Evolutionary conservation across 2,113 vertebrate species (phyloP).

Genomic region (Gila orcuttii): DNA sequence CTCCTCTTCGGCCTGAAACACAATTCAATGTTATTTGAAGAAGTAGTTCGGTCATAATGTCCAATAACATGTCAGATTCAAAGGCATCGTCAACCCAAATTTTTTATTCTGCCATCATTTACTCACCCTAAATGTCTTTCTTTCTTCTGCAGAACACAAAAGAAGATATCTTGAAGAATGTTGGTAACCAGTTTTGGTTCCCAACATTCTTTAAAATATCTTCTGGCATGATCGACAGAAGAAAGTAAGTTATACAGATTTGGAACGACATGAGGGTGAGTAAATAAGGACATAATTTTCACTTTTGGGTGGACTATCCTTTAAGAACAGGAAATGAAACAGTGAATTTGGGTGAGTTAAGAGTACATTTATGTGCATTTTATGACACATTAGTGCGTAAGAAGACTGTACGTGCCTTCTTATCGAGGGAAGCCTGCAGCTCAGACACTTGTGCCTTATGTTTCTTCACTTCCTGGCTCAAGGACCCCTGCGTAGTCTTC

Average conservation of each 20-base stretch:
- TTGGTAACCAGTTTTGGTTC: neutral
- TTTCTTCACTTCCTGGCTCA: conserved; percentile 82
- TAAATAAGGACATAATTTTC: neutral
- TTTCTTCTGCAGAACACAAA: neutral
- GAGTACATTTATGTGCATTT: neutral
- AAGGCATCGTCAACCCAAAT: neutral
- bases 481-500: conserved; percentile 78
- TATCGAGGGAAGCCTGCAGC: conserved; percentile 70
- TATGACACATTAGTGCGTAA: neutral
- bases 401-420: conserved; percentile 62
- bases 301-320: neutral
- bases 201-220: neutral
- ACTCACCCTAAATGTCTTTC: no score
- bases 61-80: neutral
- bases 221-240: neutral
- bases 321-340: neutral
- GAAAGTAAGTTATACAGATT: neutral
- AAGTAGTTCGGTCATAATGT: neutral
- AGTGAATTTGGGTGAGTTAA: neutral
- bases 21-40: neutral
- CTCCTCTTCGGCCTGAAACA: conserved; percentile 85
- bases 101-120: neutral
- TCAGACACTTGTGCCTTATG: conserved; percentile 79
- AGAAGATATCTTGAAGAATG: neutral
- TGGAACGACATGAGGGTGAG: neutral